Base-by-base conservation (phyloP, 2,888 invertebrate genomes). In the Trimorus sp. region DNA sequence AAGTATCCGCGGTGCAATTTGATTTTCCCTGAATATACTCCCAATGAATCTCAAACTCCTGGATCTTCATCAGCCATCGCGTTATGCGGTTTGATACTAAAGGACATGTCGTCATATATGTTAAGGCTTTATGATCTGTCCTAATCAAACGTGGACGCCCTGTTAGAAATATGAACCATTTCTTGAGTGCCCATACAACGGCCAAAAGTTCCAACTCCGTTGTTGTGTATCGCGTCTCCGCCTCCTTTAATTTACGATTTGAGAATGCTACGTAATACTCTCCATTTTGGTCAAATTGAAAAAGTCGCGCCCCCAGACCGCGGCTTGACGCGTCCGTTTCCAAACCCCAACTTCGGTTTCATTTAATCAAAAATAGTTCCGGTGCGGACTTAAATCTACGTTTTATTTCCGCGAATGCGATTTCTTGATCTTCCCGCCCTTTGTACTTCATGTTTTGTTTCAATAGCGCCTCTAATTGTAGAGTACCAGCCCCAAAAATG, bases 71-170 rank as follows among this genome's bases (percentile, higher is more conserved):
- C 0, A 73, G n/a, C 71, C 71, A 73, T 11, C 63, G 36, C 3
- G 71, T 45, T 0, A 73, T 8, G 0, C 62, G 26, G 36, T 63
- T 40, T 0, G 71, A 73, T 0, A 73, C 38, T 26, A 26, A 1
- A 26, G 26, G 26, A 26, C 26, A 12, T 54, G 26, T 6, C 62
- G 54, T 62, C 63, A 73, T 62, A 15, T 62, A 73, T 0, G 73
- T 62, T 1, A 73, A 36, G 1, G 73, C 73, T 7, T 62, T 62
- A 37, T 73, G 73, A 11, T 73, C 73, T 0, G 71, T 71, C 0
- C 40, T n/a, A 3, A 71, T 53, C 16, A 53, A 5, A 14, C 53
- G 60, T 5, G 59, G 62, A 15, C 65, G 7, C 3, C 73, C 73
- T 0, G 38, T 56, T 11, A 74, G n/a, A 16, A 56, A 65, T 0